Evolutionary conservation across 35 echinoderm and acorn worm species (phyloP), one percentile per base, ranked within the genome.

Genomic region (Hemicentrotus pulcherrimus): DNA sequence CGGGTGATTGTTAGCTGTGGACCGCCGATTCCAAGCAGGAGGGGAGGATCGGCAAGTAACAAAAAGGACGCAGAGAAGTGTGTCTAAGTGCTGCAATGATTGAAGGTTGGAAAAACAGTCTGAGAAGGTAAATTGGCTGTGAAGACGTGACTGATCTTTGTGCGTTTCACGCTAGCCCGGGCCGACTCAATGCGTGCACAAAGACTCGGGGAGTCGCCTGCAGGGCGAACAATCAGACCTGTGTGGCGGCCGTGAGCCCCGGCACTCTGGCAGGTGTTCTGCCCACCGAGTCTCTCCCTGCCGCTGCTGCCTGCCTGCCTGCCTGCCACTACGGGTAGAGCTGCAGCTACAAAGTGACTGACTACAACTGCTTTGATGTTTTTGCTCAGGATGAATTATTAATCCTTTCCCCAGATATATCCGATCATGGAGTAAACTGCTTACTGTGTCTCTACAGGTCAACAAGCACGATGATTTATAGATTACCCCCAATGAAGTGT

Each of bases 111-210:
- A 58, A 93, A 93, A 93, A 93, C 48, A 93, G 46, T 46, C 91
- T 90, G 91, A 93, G 91, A 58, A 58, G 91, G 48, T 93, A 93
- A 93, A 93, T 47, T 93, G 91, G 91, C 48, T 93, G 48, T 58
- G 91, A 93, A 93, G 91, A 93, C 91, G 91, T 93, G 91, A 93
- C 91, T 58, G 48, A 93, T 47, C 91, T 93, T 93, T 93, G 91
- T 93, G 91, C 91, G 91, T 93, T 93, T 93, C 91, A 93, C 91
- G 91, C 91, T 93, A 93, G 46, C 48, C 48, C 91, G 48, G 48
- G 48, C 48, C 47, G 8, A 31, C 45, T 93, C 32, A 93, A 93
- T 93, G 91, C 91, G 48, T 47, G 91, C 91, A 93, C 91, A 93
- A 93, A 93, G 91, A 93, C 91, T 58, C 91, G 11, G 18, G 46